These are phyloP conservation scores for Megaceryle maxima DNA, from an alignment of 2,113 vertebrate genomes.

Conservation along the genomic window DNA sequence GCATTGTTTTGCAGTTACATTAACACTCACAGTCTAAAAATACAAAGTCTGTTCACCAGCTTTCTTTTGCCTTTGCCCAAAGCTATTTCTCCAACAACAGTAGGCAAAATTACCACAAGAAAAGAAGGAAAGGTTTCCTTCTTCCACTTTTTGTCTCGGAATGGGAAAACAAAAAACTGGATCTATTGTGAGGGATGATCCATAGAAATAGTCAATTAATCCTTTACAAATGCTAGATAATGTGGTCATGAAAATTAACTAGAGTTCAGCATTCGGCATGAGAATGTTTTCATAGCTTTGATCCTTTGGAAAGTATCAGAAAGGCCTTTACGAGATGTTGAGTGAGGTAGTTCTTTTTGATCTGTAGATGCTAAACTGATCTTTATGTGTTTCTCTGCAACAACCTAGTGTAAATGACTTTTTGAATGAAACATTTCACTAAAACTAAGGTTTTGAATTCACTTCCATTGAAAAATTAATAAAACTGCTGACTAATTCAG, in stretches of 20 bases:
- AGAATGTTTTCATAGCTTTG: background rate
- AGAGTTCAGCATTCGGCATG: background rate
- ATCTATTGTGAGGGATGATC: background rate
- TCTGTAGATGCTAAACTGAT: background rate
- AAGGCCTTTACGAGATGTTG: background rate
- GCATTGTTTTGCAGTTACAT: slow-evolving; percentile 53
- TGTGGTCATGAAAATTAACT: background rate
- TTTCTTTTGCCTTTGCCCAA: slow-evolving; percentile 19
- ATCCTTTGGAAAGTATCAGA: background rate
- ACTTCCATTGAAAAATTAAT: background rate
- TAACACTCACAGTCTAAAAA: slow-evolving; percentile 48
- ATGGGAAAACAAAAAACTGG: background rate
- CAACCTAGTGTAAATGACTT: background rate
- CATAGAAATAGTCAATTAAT: background rate
- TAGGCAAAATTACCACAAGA: background rate
- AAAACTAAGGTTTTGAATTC: background rate
- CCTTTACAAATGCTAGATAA: background rate
- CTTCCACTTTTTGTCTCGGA: background rate
- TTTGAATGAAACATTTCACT: background rate
- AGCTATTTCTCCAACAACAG: background rate
- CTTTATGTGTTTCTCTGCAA: background rate
- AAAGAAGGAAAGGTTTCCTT: background rate
- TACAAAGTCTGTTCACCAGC: slow-evolving; percentile 40
- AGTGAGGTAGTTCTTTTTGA: background rate
- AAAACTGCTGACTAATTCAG: background rate